Evolutionary conservation across 2,113 vertebrate species (phyloP), one percentile per base, ranked within the genome.

Genomic region (Ammodytes marinus): DNA sequence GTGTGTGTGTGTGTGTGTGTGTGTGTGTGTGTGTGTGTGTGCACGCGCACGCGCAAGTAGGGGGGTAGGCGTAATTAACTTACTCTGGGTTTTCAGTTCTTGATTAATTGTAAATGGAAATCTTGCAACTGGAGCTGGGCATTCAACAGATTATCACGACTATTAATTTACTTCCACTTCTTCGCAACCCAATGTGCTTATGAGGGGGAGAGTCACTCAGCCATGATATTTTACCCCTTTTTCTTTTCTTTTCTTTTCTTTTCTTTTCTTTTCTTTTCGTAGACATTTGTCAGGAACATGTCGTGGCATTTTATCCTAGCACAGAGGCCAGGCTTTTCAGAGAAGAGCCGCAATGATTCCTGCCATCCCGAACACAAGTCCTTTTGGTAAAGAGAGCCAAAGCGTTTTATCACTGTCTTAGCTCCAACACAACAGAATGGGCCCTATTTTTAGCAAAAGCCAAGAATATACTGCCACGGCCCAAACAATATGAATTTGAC

Each of bases 391-490:
- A 77, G 74, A 82, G 66, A 80, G n/a, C 52, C 76, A 47, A 27
- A n/a, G 45, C 79, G 84, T 86, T 91, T 87, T 74, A 88, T 88
- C 84, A 86, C 79, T 82, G 83, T 83, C 87, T 89, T 88, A 71
- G 87, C 87, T 87, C 64, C 72, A 27, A 6, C 71, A 83, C 71
- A 69, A 76, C 75, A 79, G 61, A 84, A 91, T 39, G 68, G 76
- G 19, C 77, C 52, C 89, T 92, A 91, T 93, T 89, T 91, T 91
- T 90, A 89, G 87, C 57, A 68, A 69, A 89, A 88, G 74, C 82
- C 76, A 78, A 86, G 78, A 92, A 89, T 88, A 89, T 88, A 81
- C 86, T 86, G 83, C 82, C 83, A 82, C 72, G 57, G 77, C 81
- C 84, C 27, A 27, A 27, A 89, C 88, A 72, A 89, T 91, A 74